These are phyloP conservation scores for Pluvialis apricaria DNA, from an alignment of 2,113 vertebrate species.

Conservation along the genomic window DNA sequence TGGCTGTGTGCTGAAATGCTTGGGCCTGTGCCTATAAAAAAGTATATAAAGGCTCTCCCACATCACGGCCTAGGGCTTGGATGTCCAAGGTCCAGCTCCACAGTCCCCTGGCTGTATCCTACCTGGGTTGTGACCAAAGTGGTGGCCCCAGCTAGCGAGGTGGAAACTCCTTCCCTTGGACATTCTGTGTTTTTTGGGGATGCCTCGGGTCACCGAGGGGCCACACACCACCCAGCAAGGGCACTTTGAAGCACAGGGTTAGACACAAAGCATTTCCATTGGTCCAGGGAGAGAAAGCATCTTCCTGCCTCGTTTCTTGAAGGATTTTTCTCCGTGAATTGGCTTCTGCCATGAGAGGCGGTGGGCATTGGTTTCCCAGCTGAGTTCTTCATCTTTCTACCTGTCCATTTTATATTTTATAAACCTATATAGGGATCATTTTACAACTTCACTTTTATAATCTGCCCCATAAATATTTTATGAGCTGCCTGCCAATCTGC, in stretches of 20 bases:
- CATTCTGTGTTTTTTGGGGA: background rate
- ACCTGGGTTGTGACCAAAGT: background rate
- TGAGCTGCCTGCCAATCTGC: slow-evolving; percentile 42
- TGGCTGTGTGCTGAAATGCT: background rate
- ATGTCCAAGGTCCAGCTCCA: background rate
- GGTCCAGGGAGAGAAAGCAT: background rate
- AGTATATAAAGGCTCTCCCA: background rate
- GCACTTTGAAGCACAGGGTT: background rate
- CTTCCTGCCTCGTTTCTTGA: background rate
- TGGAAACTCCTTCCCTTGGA: background rate
- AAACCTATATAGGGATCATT: slow-evolving; percentile 53
- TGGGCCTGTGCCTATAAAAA: background rate
- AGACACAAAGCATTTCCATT: background rate
- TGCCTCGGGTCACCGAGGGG: fast-evolving
- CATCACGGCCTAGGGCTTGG: background rate
- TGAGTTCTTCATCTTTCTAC: slow-evolving; percentile 35
- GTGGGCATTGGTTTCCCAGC: background rate
- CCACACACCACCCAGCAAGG: background rate
- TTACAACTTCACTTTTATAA: slow-evolving; percentile 63
- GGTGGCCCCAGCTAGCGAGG: background rate
- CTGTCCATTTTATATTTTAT: slow-evolving; percentile 52
- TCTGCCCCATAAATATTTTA: slow-evolving; percentile 59
- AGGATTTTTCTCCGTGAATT: background rate
- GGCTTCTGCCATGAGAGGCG: background rate
- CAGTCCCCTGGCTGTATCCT: background rate